Conservation (phyloP, 2,888 invertebrate species). For the Idaea aversata region DNA sequence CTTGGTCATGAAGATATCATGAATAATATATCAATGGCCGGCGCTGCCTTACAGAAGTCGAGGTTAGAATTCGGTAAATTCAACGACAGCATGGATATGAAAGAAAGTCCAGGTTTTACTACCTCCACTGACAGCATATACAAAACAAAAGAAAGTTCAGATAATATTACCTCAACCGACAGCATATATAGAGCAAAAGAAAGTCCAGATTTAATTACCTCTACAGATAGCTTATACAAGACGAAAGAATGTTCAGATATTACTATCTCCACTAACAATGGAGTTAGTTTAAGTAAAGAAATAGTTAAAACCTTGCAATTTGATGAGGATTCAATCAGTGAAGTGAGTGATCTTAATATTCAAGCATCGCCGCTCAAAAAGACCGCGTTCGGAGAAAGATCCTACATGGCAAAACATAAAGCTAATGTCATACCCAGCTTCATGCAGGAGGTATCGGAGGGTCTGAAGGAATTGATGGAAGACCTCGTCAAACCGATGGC, state of each 20-base stretch:
- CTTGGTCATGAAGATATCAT: slow-evolving; percentile 56
- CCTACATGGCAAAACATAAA: slow-evolving; percentile 47
- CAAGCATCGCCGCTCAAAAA: slow-evolving; percentile 51
- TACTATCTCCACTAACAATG: slow-evolving; percentile 24
- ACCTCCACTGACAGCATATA: slow-evolving; percentile 19
- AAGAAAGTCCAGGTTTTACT: slow-evolving; percentile 23
- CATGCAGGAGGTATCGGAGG: slow-evolving; percentile 53
- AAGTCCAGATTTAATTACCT: too few relatives aligned
- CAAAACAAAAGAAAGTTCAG: too few relatives aligned
- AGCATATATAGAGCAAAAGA: too few relatives aligned
- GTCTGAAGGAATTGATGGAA: slow-evolving; percentile 60
- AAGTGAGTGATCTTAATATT: slow-evolving; percentile 30
- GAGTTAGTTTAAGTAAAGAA: slow-evolving; percentile 45
- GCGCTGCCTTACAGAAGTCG: slow-evolving; percentile 50
- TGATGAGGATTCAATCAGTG: slow-evolving; percentile 51
- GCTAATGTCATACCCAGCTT: slow-evolving; percentile 59
- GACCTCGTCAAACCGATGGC: slow-evolving; percentile 64
- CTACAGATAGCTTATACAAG: slow-evolving; percentile 31
- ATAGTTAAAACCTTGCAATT: slow-evolving; percentile 65
- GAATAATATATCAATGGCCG: slow-evolving; percentile 59
- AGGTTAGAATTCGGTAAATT: slow-evolving; percentile 41
- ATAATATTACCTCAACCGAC: too few relatives aligned
- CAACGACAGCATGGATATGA: slow-evolving; percentile 36
- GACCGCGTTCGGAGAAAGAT: slow-evolving; percentile 50
- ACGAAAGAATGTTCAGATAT: slow-evolving; percentile 25